Evolutionary conservation across 1,140 invertebrate genomes (phyloP).

Genomic region (Eueides isabella): DNA sequence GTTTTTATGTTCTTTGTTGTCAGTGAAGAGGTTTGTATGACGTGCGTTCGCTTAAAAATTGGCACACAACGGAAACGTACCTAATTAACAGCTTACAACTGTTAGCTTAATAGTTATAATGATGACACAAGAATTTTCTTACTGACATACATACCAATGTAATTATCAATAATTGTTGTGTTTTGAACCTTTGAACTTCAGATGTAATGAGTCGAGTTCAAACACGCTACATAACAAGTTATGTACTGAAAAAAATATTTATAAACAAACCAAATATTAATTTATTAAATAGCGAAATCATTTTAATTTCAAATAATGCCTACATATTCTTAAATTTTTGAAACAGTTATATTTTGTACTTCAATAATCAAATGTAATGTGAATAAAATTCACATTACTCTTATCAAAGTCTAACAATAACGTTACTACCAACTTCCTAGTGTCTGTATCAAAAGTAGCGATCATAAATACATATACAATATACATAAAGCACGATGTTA

Average conservation of each 20-base stretch:
- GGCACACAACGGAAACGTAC: constrained; percentile 74
- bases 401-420: neutral
- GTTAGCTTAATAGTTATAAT: constrained; percentile 43
- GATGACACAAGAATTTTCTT: constrained; percentile 36
- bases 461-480: constrained; percentile 11
- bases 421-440: neutral
- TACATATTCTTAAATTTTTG: no score
- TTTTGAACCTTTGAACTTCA: constrained; percentile 6
- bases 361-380: no score
- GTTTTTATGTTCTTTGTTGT: neutral
- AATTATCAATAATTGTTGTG: neutral
- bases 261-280: neutral
- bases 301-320: no score
- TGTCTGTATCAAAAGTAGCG: neutral
- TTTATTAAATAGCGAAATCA: no score
- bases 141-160: constrained; percentile 26
- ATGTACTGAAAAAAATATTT: neutral
- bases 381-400: neutral
- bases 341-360: no score
- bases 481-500: constrained; percentile 22
- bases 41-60: constrained; percentile 69
- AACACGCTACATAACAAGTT: neutral
- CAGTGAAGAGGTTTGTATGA: constrained; percentile 28
- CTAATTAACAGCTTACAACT: constrained; percentile 50
- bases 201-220: neutral